Conservation (phyloP, 1,140 invertebrate genomes). For the Leptopilina clavipes region DNA sequence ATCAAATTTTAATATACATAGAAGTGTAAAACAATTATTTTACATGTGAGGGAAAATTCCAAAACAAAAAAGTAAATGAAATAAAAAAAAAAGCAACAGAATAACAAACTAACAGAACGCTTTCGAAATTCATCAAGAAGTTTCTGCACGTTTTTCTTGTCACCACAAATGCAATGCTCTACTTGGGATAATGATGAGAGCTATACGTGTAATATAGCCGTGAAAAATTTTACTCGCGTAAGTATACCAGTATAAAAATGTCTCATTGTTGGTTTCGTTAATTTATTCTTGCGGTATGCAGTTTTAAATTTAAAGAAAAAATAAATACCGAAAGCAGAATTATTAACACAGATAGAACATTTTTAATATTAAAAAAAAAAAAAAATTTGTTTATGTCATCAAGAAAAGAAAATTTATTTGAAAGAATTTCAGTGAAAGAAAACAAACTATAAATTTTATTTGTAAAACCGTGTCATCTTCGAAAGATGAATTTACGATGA, state of each 20-base stretch:
- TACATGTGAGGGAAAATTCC: background rate
- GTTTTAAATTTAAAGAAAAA: background rate
- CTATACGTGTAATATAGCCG: background rate
- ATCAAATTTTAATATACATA: background rate
- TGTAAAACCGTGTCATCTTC: background rate
- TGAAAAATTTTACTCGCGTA: constrained; percentile 11
- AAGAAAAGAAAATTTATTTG: background rate
- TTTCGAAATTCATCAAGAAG: constrained; percentile 9
- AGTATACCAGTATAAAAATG: background rate
- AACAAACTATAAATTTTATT: background rate
- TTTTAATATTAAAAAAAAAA: background rate
- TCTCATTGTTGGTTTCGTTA: background rate
- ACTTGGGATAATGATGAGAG: constrained; percentile 12
- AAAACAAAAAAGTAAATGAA: background rate
- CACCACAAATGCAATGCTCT: background rate
- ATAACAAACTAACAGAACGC: background rate
- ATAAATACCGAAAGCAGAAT: background rate
- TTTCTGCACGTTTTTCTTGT: constrained; percentile 24
- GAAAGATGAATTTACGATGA: constrained; percentile 12
- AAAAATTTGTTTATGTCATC: background rate
- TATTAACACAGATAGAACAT: background rate
- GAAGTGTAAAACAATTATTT: no score
- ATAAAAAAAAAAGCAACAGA: background rate
- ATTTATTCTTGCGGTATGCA: background rate
- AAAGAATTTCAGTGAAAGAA: background rate